These are phyloP conservation scores for Tetramorium parvispinum DNA, from an alignment of 1,140 invertebrate genomes.

Conservation along the genomic window DNA sequence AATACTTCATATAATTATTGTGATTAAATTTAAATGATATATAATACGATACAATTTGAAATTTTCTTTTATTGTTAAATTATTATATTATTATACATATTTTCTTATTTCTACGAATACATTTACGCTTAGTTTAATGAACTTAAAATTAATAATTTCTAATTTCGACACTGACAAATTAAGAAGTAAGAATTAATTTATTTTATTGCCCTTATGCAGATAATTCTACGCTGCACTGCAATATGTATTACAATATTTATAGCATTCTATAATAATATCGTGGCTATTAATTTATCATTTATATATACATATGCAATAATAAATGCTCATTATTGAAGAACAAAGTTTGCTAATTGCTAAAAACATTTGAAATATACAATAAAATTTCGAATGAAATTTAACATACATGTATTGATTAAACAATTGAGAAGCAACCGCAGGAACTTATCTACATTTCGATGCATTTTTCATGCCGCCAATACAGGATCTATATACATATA, in stretches of 20 bases:
- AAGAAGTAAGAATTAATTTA: not conserved
- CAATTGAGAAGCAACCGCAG: not conserved
- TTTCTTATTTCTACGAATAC: not conserved
- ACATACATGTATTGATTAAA: conserved; percentile 14
- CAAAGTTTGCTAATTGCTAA: not conserved
- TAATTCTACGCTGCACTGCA: not conserved
- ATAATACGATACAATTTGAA: not conserved
- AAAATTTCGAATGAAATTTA: not conserved
- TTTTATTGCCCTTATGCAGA: not conserved
- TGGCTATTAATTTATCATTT: not conserved
- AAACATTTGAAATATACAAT: not conserved
- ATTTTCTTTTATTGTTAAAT: not conserved
- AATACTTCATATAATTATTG: not conserved
- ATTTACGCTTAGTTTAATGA: not conserved
- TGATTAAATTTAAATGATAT: not conserved
- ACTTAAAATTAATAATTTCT: not conserved
- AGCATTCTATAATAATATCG: not conserved
- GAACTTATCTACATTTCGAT: not conserved
- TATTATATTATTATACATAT: not conserved
- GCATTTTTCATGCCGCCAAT: not conserved
- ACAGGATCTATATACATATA: too few relatives aligned
- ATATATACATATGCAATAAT: not conserved
- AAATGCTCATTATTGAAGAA: conserved; percentile 5
- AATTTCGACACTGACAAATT: not conserved
- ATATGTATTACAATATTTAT: not conserved